These are phyloP conservation scores for Ennomos fuscantarius DNA, from an alignment of 2,888 invertebrate species.

Conservation along the genomic window DNA sequence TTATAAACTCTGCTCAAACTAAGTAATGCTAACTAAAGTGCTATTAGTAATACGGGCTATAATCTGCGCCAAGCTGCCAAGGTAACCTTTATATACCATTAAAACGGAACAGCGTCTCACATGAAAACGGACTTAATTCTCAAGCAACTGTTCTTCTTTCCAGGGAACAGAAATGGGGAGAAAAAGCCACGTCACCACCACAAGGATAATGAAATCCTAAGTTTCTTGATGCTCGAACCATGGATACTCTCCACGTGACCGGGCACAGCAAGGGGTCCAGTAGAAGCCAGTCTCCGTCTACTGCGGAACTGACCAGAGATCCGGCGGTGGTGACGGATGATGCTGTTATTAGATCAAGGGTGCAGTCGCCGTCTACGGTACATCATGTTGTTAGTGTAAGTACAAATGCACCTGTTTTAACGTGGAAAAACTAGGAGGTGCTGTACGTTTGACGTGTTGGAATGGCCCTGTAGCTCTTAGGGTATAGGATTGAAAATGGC, in stretches of 20 bases:
- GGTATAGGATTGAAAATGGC: too few relatives aligned
- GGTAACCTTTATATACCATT: too few relatives aligned
- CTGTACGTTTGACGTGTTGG: not conserved
- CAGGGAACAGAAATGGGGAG: slow-evolving; percentile 35
- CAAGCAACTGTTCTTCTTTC: slow-evolving; percentile 5
- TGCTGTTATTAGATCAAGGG: slow-evolving; percentile 74
- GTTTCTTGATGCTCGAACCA: slow-evolving; percentile 43
- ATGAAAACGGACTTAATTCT: too few relatives aligned
- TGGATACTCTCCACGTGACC: slow-evolving; percentile 77
- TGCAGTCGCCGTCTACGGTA: slow-evolving; percentile 74
- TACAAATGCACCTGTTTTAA: slow-evolving; percentile 19
- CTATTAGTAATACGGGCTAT: too few relatives aligned
- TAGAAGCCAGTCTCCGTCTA: slow-evolving; percentile 86
- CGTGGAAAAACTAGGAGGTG: too few relatives aligned
- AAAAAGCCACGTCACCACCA: slow-evolving; percentile 4
- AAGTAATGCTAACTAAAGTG: too few relatives aligned
- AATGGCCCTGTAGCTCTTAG: not conserved
- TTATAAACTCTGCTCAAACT: too few relatives aligned
- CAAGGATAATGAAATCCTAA: slow-evolving; percentile 30
- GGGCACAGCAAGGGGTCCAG: slow-evolving; percentile 86
- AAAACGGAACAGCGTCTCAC: too few relatives aligned
- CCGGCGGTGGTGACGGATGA: slow-evolving; percentile 74
- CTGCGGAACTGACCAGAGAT: slow-evolving; percentile 76
- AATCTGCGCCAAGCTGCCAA: too few relatives aligned
- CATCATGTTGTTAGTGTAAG: slow-evolving; percentile 76